Base-by-base conservation (phyloP, 1,140 invertebrate species). In the Oncopodura yosiiana region DNA sequence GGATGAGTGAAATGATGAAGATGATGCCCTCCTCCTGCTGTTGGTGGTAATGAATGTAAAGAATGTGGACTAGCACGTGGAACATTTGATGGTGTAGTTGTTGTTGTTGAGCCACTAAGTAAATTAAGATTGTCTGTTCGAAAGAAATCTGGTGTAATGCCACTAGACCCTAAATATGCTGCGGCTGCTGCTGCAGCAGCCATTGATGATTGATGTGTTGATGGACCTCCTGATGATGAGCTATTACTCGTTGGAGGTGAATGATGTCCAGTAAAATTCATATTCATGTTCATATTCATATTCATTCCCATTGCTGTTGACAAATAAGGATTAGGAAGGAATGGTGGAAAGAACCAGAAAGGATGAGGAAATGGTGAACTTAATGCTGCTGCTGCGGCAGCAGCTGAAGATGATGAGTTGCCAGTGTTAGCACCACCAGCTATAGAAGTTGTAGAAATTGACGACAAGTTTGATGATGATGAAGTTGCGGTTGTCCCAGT, bases 301-400 rank as follows among this genome's bases (percentile, higher is more conserved):
- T 45, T 61, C 55, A 63, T 54, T 8, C 23, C 23, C 19, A 45
- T 21, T 6, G 12, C 18, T n/a, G n/a, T n/a, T n/a, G n/a, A n/a
- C n/a, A n/a, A n/a, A 29, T 64, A 64, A 0, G 62, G 62, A 57
- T 61, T 64, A 6, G 62, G 62, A 6, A 64, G 52, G 50, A 64
- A 64, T 9, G 62, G 62, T 21, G 62, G 62, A 42, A 64, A 64
- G 30, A 64, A 61, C 62, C 62, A 64, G 12, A 64, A 46, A 11
- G 62, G 62, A 51, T 64, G 58, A 21, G 24, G 18, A 24, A 3
- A 3, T 11, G 4, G 4, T 14, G 26, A 50, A 11, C 18, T 34
- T n/a, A 27, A 30, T 24, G 32, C 34, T n/a, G 58, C 53, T 21
- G 52, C 37, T 24, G 53, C 37, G 23, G 51, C 51, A 32, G 53